Conservation (phyloP, 2,888 invertebrate genomes). For the Celastrina argiolus region DNA sequence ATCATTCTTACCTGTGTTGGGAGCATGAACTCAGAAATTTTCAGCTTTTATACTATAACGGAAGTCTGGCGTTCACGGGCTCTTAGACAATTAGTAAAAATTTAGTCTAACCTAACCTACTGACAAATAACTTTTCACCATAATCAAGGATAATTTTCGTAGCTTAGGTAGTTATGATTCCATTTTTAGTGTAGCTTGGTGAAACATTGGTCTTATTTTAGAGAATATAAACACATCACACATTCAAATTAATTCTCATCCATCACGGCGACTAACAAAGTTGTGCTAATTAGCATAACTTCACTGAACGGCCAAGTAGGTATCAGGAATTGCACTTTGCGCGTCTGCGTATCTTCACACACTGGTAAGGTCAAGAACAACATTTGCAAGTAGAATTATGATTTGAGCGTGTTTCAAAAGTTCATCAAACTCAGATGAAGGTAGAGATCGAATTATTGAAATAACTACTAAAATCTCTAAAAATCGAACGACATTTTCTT, state of each 20-base stretch:
- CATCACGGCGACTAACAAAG: conserved; percentile 3
- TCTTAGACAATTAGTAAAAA: no score
- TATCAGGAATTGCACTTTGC: conserved; percentile 9
- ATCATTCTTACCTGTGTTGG: no score
- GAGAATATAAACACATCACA: neutral
- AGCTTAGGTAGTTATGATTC: neutral
- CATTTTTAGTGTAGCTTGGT: neutral
- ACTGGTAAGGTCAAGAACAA: neutral
- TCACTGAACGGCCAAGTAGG: conserved; percentile 7
- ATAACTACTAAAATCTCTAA: no score
- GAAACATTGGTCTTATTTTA: neutral
- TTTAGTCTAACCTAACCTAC: no score
- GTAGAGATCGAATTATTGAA: no score
- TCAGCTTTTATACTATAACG: no score
- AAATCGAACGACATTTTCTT: no score
- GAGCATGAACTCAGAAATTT: no score
- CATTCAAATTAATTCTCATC: neutral
- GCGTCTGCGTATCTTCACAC: neutral
- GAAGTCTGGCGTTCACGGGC: no score
- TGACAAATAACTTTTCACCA: no score
- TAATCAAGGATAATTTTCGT: no score
- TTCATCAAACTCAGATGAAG: no score
- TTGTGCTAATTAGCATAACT: conserved; percentile 13
- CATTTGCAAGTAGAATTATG: neutral
- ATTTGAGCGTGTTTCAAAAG: neutral